phyloP scores from a whole-genome alignment of 2,113 vertebrate species.

The Donacobius atricapilla region DNA sequence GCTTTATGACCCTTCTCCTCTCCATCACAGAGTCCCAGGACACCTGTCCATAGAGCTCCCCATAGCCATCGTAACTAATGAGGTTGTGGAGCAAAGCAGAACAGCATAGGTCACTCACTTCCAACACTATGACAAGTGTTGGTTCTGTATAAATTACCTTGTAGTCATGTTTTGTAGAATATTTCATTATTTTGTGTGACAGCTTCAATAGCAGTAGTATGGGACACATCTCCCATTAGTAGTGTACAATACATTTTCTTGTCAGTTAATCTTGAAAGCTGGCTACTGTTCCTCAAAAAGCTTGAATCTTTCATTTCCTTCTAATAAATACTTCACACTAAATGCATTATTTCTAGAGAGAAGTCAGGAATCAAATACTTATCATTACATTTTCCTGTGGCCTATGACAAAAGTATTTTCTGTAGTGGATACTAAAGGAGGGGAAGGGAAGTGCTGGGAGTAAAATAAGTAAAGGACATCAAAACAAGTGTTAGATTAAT shows the following conservation, averaged over 20 bases:
- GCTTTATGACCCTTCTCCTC: slow-evolving; percentile 34
- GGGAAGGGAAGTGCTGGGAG: neutral
- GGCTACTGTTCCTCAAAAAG: slow-evolving; percentile 11
- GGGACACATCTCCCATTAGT: slow-evolving; percentile 53
- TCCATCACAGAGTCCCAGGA: slow-evolving; percentile 50
- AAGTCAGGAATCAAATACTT: slow-evolving; percentile 40
- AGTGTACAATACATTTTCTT: slow-evolving; percentile 62
- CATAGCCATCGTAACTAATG: slow-evolving; percentile 55
- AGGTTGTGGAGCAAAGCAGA: slow-evolving; percentile 34
- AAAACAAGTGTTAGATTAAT: neutral
- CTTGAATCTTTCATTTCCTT: slow-evolving; percentile 57
- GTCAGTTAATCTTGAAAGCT: slow-evolving; percentile 65
- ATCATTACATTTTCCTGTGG: slow-evolving; percentile 2
- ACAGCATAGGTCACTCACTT: slow-evolving; percentile 44
- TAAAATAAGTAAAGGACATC: neutral
- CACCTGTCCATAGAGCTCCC: slow-evolving; percentile 49
- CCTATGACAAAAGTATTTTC: slow-evolving; percentile 12
- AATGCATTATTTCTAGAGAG: slow-evolving; percentile 23
- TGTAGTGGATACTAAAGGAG: neutral
- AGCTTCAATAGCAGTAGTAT: slow-evolving; percentile 27
- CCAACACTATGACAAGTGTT: slow-evolving; percentile 35
- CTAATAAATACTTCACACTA: slow-evolving; percentile 63
- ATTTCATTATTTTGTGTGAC: slow-evolving; percentile 60
- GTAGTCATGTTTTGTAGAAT: slow-evolving; percentile 58
- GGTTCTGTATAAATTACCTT: slow-evolving; percentile 43